phyloP scores from a whole-genome alignment of 2,113 vertebrate species.

The Rhinopithecus roxellana region DNA sequence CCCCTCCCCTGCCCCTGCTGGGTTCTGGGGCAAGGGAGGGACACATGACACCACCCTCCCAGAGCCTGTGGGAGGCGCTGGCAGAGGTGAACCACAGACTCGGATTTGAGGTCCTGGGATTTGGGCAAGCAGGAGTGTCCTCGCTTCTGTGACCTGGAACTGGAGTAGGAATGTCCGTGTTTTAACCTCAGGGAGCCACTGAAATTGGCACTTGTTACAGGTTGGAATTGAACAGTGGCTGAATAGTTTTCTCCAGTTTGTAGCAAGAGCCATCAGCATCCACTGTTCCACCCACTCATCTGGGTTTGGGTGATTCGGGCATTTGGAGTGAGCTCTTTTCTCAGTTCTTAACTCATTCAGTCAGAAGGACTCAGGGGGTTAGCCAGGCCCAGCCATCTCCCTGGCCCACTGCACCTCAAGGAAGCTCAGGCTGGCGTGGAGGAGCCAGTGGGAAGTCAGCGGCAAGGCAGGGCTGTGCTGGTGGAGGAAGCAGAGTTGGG shows the following conservation, averaged over 20 bases:
- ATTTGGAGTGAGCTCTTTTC: neutral
- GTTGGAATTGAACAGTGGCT: too few species aligned
- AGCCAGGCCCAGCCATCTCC: too few species aligned
- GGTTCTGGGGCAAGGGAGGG: neutral
- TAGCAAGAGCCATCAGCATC: too few species aligned
- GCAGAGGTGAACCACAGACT: neutral
- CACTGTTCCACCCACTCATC: rapidly evolving
- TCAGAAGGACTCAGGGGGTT: neutral
- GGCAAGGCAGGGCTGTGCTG: neutral
- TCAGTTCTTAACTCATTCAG: neutral
- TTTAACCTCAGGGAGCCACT: neutral
- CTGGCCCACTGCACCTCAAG: neutral
- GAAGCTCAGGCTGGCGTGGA: neutral
- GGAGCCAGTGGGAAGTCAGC: neutral
- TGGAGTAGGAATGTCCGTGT: rapidly evolving
- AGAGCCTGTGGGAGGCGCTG: neutral
- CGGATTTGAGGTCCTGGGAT: neutral
- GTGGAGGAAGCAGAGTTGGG: neutral
- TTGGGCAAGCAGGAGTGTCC: too few species aligned
- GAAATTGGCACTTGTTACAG: rapidly evolving
- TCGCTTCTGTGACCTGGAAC: neutral
- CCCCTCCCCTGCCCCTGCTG: too few species aligned
- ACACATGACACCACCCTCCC: neutral
- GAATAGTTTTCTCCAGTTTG: rapidly evolving
- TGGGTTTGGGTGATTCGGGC: neutral